phyloP scores from a whole-genome alignment of 2,797 vertebrate genomes.

The Smutsia temminckii region DNA sequence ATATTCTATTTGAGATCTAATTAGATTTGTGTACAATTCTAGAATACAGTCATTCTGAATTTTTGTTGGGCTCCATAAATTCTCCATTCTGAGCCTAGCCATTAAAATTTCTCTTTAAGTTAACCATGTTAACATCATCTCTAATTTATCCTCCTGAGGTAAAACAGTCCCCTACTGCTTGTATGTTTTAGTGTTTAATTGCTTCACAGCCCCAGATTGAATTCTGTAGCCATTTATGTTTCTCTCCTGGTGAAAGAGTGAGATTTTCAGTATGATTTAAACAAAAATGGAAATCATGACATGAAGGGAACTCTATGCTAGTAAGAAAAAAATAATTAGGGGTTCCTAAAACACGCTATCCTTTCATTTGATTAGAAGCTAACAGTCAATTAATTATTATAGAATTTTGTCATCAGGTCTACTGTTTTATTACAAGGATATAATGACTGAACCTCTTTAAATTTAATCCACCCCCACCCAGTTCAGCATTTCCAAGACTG shows the following conservation, averaged over 20 bases:
- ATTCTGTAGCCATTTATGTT: slow-evolving; percentile 56
- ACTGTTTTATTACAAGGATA: not conserved
- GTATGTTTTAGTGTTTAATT: slow-evolving; percentile 67
- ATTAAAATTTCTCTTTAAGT: slow-evolving; percentile 59
- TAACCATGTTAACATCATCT: slow-evolving; percentile 48
- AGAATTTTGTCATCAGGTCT: not conserved
- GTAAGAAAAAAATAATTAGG: not conserved
- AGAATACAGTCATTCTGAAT: not conserved
- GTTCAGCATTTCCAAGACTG: not conserved
- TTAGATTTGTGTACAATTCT: not conserved
- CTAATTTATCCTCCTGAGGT: slow-evolving; percentile 57
- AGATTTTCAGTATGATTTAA: slow-evolving; percentile 51
- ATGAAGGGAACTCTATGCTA: not conserved
- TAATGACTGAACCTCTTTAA: not conserved
- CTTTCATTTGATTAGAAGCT: not conserved
- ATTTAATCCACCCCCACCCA: not conserved
- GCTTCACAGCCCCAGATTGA: slow-evolving; percentile 48
- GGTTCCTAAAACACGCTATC: not conserved
- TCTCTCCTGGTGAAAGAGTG: slow-evolving; percentile 27
- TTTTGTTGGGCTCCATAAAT: not conserved
- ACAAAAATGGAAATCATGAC: slow-evolving; percentile 50
- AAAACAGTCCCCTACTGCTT: slow-evolving; percentile 13
- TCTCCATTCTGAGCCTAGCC: not conserved
- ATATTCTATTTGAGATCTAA: slow-evolving; percentile 28
- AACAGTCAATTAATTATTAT: not conserved